A percentile compares a stretch with the other conserved stretches of the same genome.
phyloP scores from a whole-genome alignment of 2,888 invertebrate species.

The Scaptomyza caliginosa region DNA sequence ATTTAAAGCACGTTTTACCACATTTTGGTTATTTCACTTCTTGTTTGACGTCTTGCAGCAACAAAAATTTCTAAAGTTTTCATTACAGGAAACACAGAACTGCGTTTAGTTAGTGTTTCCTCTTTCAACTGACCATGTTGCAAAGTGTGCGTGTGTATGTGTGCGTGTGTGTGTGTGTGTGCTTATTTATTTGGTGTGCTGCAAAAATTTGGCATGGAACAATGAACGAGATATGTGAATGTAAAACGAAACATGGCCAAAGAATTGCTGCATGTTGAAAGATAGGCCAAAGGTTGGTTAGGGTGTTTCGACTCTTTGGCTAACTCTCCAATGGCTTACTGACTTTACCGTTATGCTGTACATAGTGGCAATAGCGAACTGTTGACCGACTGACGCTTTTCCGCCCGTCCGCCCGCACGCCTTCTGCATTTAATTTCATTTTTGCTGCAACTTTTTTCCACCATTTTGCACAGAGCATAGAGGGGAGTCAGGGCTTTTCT shows the following conservation, averaged over 20 bases:
- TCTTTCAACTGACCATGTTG: slow-evolving; percentile 20
- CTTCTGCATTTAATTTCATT: slow-evolving; percentile 67
- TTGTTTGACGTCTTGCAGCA: slow-evolving; percentile 29
- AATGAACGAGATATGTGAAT: slow-evolving; percentile 56
- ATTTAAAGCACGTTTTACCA: slow-evolving; percentile 21
- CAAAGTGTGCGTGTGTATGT: slow-evolving; percentile 18
- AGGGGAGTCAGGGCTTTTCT: background rate
- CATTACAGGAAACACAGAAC: slow-evolving; percentile 73
- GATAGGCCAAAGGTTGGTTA: background rate
- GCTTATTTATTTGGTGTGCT: slow-evolving; percentile 69
- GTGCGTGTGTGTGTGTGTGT: slow-evolving; percentile 17
- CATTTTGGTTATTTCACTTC: slow-evolving; percentile 26
- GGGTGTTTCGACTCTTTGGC: slow-evolving; percentile 3
- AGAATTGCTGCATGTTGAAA: slow-evolving; percentile 4
- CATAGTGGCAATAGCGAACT: slow-evolving; percentile 6
- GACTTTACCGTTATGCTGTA: slow-evolving; percentile 29
- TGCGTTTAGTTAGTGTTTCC: slow-evolving; percentile 68
- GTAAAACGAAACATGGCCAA: slow-evolving; percentile 40
- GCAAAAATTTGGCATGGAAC: slow-evolving; percentile 69
- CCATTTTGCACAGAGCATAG: slow-evolving; percentile 5
- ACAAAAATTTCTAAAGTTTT: slow-evolving; percentile 62
- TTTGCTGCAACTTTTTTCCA: slow-evolving; percentile 35
- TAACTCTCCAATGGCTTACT: slow-evolving; percentile 34
- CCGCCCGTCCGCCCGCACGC: slow-evolving; percentile 42
- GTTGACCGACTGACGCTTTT: slow-evolving; percentile 52